Conservation (phyloP, 2,113 vertebrate genomes). For the Trochalopteron elliotii region DNA sequence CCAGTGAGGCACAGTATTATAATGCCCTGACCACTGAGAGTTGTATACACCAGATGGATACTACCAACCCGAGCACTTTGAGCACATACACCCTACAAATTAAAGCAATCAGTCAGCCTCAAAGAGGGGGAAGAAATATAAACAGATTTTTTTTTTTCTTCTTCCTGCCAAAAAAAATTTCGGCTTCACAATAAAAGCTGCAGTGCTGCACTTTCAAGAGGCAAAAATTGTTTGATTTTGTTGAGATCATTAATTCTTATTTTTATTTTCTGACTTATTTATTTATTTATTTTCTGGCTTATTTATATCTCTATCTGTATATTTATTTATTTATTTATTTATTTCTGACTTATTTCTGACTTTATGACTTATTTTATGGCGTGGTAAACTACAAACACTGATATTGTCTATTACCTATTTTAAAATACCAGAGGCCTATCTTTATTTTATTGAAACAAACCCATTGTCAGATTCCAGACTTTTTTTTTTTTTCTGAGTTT, state of each 20-base stretch:
- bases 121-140: constrained; percentile 6
- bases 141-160: neutral
- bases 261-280: neutral
- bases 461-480: neutral
- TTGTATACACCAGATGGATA: constrained; percentile 55
- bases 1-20: constrained; percentile 28
- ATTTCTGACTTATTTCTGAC: too few species aligned
- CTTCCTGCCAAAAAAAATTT: neutral
- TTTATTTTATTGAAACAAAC: neutral
- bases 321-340: too few species aligned
- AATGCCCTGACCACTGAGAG: constrained; percentile 56
- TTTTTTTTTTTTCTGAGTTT: neutral
- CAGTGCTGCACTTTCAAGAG: neutral
- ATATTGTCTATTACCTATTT: neutral
- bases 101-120: constrained; percentile 54
- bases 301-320: too few species aligned
- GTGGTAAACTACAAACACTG: neutral
- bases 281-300: too few species aligned
- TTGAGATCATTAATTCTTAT: neutral
- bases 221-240: neutral
- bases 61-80: constrained; percentile 19
- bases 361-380: neutral
- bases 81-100: constrained; percentile 47
- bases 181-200: neutral
- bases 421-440: neutral